These are phyloP conservation scores for Parapristionchus giblindavisi DNA, from an alignment of 2,888 invertebrate genomes.

Conservation along the genomic window DNA sequence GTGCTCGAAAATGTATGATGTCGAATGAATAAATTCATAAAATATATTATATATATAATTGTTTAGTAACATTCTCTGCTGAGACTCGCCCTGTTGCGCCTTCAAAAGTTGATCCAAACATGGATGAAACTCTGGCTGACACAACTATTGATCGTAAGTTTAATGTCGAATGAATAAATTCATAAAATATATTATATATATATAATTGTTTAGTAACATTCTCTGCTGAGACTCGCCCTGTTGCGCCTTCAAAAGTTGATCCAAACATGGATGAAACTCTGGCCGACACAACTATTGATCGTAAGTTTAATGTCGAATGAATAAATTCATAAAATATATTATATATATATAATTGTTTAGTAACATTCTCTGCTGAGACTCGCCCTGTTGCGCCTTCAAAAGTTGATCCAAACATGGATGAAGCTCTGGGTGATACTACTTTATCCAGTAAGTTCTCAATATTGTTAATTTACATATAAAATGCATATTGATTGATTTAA, in stretches of 20 bases:
- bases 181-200: no score
- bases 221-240: neutral
- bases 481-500: no score
- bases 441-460: no score
- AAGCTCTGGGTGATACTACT: slow-evolving; percentile 12
- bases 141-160: slow-evolving; percentile 12
- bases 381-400: neutral
- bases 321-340: no score
- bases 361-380: slow-evolving; percentile 1
- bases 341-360: neutral
- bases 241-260: neutral
- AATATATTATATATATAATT: no score
- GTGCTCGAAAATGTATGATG: no score
- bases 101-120: slow-evolving; percentile 1
- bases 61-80: slow-evolving; percentile 4
- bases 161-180: no score
- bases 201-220: neutral
- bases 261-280: slow-evolving; percentile 17
- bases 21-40: no score
- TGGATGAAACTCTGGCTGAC: slow-evolving; percentile 18
- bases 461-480: no score
- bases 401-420: slow-evolving; percentile 16
- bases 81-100: slow-evolving; percentile 1
- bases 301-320: neutral
- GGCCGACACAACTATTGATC: slow-evolving; percentile 20